Evolutionary conservation across 2,888 invertebrate species (phyloP).

Genomic region (Eilema sororculum): DNA sequence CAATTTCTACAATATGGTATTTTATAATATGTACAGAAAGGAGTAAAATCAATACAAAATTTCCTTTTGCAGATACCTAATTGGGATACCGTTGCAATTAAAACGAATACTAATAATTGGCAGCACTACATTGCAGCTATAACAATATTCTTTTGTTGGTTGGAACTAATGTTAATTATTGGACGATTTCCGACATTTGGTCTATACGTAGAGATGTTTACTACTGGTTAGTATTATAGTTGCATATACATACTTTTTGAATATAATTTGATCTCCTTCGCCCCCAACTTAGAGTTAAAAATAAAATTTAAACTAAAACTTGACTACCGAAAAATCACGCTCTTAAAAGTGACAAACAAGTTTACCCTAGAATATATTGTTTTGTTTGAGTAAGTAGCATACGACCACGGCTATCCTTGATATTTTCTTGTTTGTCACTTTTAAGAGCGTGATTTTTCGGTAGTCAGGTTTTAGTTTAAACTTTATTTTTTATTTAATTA

Average conservation of each 20-base stretch:
- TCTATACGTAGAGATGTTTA: conserved; percentile 95
- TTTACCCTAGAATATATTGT: too few relatives aligned
- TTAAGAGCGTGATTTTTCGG: too few relatives aligned
- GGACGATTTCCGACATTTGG: conserved; percentile 95
- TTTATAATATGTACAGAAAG: neutral
- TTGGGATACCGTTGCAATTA: conserved; percentile 71
- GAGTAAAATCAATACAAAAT: neutral
- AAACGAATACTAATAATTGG: conserved; percentile 86
- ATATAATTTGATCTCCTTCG: neutral
- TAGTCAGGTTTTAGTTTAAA: too few relatives aligned
- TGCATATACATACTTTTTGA: neutral
- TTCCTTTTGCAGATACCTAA: conserved; percentile 71
- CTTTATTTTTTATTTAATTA: too few relatives aligned
- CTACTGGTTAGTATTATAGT: conserved; percentile 84
- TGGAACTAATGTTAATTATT: conserved; percentile 94
- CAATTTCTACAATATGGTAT: too few relatives aligned
- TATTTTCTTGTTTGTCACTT: too few relatives aligned
- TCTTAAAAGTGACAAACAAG: too few relatives aligned
- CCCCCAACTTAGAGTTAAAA: neutral
- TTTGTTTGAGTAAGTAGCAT: too few relatives aligned
- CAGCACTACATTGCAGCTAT: conserved; percentile 93
- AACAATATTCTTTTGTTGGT: conserved; percentile 93
- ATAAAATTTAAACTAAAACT: too few relatives aligned
- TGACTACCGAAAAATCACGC: too few relatives aligned
- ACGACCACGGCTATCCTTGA: too few relatives aligned